Evolutionary conservation across 2,888 invertebrate genomes (phyloP), one percentile per base, ranked within the genome.

Genomic region (Atherix ibis): DNA sequence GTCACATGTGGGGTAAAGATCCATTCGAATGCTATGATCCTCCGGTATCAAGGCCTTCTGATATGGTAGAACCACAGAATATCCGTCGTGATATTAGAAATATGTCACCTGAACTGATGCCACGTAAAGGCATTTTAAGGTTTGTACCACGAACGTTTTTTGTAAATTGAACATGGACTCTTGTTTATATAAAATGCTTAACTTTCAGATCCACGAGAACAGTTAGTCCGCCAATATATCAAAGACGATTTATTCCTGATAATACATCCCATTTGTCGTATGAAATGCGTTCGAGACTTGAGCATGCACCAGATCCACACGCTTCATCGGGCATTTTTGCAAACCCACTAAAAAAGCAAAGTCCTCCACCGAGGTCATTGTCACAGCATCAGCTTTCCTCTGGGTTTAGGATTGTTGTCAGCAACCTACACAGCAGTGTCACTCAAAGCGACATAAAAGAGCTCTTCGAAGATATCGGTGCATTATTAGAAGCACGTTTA

Each of bases 381-480:
- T 37, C 35, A 22, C 38, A 39, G 9, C 38, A 31, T 13, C 33
- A 34, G 14, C 32, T 28, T 13, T 40, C 44, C 2, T 47, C 50
- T 4, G 88, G 89, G 28, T 87, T 77, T 56, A 70, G 88, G 49
- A 84, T 92, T 51, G 76, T 88, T 34, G 88, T 94, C 3, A 87
- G 89, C 44, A 94, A 92, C 66, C 68, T 94, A 41, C 81, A 88
- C 49, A 67, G 70, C 16, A 76, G 79, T 43, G 92, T 92, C 4
- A 85, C 88, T 10, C 82, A 83, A 46, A 82, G 84, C 48, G 92
- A 94, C 56, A 87, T 94, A 45, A 76, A 87, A 62, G 94, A 94
- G 60, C 64, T 94, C 29, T 92, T 94, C 65, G 88, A 88, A 50
- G 91, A 91, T 53, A 79, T 92, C 40, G 92, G 92, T 1, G 79